Evolutionary conservation across 2,113 vertebrate species (phyloP).

Genomic region (Sarotherodon lohbergeri): DNA sequence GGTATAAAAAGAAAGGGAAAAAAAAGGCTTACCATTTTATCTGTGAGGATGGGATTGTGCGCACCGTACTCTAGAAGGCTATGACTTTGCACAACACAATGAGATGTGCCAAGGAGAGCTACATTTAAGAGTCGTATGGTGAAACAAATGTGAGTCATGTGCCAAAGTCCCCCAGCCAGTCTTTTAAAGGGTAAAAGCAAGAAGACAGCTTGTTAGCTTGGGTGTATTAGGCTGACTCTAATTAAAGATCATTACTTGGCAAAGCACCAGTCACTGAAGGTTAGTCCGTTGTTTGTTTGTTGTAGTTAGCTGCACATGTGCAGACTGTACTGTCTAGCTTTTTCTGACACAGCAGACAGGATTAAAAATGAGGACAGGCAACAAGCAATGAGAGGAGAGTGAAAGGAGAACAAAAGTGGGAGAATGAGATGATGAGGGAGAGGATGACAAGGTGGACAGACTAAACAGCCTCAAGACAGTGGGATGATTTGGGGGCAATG

Average conservation of each 20-base stretch:
- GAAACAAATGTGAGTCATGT: not conserved
- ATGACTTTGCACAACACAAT: not conserved
- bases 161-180: not conserved
- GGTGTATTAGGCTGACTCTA: constrained; percentile 44
- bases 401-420: not conserved
- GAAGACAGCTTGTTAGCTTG: constrained; percentile 40
- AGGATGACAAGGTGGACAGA: constrained; percentile 14
- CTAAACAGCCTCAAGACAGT: constrained; percentile 11
- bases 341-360: not conserved
- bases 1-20: not conserved
- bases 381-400: not conserved
- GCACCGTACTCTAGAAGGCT: not conserved
- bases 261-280: constrained; percentile 37
- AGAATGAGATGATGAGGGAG: constrained; percentile 3
- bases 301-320: not conserved
- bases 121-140: not conserved
- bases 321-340: not conserved
- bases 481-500: constrained; percentile 11
- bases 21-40: not conserved
- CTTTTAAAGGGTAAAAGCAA: constrained; percentile 22
- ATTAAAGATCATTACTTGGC: constrained; percentile 65
- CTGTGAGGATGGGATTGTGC: not conserved
- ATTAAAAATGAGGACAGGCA: constrained; percentile 4
- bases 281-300: constrained; percentile 24
- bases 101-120: not conserved